Evolutionary conservation across 1,140 invertebrate genomes (phyloP).

Genomic region (Bombus difficillimus): DNA sequence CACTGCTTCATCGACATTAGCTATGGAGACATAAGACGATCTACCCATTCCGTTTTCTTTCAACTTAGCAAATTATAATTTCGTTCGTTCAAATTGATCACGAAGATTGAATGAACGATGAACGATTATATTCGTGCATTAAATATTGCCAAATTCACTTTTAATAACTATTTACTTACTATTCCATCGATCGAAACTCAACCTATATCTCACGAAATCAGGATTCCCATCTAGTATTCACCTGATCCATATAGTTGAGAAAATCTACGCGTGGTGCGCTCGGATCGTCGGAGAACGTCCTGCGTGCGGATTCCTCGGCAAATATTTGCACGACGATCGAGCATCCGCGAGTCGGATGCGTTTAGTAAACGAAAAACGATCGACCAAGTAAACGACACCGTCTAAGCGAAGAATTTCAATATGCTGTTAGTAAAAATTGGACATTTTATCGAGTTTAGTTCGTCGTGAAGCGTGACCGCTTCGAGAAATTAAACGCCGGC

Average conservation of each 20-base stretch:
- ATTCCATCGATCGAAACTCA: not conserved
- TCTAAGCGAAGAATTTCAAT: not conserved
- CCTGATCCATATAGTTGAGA: not conserved
- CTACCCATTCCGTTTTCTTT: not conserved
- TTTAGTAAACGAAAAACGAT: not conserved
- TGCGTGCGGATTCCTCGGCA: not conserved
- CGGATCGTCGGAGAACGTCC: constrained; percentile 19
- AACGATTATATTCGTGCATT: not conserved
- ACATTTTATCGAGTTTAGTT: not conserved
- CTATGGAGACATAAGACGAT: not conserved
- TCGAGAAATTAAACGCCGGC: not conserved
- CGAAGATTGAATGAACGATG: not conserved
- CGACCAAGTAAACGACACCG: not conserved
- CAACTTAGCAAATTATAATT: not conserved
- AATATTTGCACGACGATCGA: constrained; percentile 12
- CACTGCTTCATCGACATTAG: not conserved
- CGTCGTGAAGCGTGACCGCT: too few relatives aligned
- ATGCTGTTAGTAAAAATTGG: not conserved
- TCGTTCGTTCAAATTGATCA: not conserved
- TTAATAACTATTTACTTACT: not conserved
- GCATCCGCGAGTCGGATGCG: not conserved
- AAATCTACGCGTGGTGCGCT: not conserved
- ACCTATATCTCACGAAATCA: not conserved
- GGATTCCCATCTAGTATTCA: not conserved
- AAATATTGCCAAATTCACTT: not conserved